Percentiles rank a stretch among this genome's conserved stretches.
Evolutionary conservation across 2,888 invertebrate genomes (phyloP).

Genomic region (Xylophagus ater): DNA sequence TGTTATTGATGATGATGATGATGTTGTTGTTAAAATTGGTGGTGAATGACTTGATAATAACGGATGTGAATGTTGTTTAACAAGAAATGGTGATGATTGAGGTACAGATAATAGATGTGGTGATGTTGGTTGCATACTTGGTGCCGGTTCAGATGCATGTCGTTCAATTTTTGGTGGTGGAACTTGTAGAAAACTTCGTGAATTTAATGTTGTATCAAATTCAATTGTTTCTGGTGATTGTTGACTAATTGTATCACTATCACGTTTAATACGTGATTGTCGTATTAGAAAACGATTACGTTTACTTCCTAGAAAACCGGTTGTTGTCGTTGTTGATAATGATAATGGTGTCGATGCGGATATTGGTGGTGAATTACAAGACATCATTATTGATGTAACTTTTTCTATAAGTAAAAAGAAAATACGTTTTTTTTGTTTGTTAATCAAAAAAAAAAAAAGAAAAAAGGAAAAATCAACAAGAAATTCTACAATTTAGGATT

Average conservation of each 20-base stretch:
- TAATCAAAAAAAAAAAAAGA: too few relatives aligned
- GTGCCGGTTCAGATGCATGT: conserved; percentile 50
- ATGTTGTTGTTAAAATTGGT: conserved; percentile 19
- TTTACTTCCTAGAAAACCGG: conserved; percentile 47
- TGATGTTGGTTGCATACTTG: conserved; percentile 42
- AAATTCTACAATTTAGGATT: too few relatives aligned
- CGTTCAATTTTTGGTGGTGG: conserved; percentile 45
- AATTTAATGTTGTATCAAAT: conserved; percentile 24
- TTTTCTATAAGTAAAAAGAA: too few relatives aligned
- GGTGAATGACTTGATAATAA: conserved; percentile 48
- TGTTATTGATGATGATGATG: conserved; percentile 20
- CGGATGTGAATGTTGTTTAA: conserved; percentile 58
- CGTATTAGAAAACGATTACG: conserved; percentile 53
- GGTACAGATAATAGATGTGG: conserved; percentile 48
- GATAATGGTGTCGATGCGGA: too few relatives aligned
- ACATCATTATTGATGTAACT: too few relatives aligned
- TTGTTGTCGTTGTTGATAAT: conserved; percentile 18
- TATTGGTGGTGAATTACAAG: too few relatives aligned
- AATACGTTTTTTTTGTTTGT: too few relatives aligned
- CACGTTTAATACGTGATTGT: conserved; percentile 55
- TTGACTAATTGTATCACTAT: conserved; percentile 42
- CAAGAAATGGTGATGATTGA: conserved; percentile 43
- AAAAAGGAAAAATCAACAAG: too few relatives aligned
- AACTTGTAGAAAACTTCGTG: conserved; percentile 36
- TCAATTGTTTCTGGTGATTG: conserved; percentile 35